Base-by-base conservation (phyloP, 2,888 invertebrate genomes). In the Drosophila crucigera region DNA sequence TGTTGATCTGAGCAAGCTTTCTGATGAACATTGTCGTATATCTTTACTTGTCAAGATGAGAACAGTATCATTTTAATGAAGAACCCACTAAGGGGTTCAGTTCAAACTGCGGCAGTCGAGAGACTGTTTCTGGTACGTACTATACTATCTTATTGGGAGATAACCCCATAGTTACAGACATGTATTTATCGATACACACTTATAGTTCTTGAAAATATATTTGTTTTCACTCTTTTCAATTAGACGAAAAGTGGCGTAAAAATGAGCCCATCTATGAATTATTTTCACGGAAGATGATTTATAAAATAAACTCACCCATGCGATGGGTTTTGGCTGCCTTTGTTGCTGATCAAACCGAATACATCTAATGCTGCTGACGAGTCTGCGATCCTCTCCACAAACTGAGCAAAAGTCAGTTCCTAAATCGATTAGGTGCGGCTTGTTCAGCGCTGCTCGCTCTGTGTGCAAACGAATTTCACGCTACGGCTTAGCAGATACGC, bases 381-480 rank as follows among this genome's bases (percentile, higher is more conserved):
- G 37, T 59, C 47, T 35, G 37, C 41, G 60, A 31, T 11, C 31
- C 49, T 59, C 43, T 25, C 39, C 28, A 25, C n/a, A n/a, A 30
- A 50, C 16, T 39, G 49, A 31, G 61, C 25, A 25, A 35, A 50
- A 73, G 66, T 68, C 67, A 65, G 72, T 33, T 62, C 43, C 61
- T 37, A 75, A 89, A 91, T 89, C 82, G 81, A 89, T 89, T 91
- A 64, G 86, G 60, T 73, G 68, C 86, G 90, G 83, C 89, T 91
- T 71, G 89, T 89, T 89, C 83, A 75, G 66, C 58, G 55, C 55
- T 43, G n/a, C 61, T 49, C 50, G 66, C 35, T 47, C 72, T 83
- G 76, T 85, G 80, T 82, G 70, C 74, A 78, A 76, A 83, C 73
- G 77, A 78, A 88, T 90, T 90, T 85, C 65, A 88, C 76, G 85